These are phyloP conservation scores for Alentia gelatinosa DNA, from an alignment of 2,888 invertebrate genomes.

Conservation along the genomic window DNA sequence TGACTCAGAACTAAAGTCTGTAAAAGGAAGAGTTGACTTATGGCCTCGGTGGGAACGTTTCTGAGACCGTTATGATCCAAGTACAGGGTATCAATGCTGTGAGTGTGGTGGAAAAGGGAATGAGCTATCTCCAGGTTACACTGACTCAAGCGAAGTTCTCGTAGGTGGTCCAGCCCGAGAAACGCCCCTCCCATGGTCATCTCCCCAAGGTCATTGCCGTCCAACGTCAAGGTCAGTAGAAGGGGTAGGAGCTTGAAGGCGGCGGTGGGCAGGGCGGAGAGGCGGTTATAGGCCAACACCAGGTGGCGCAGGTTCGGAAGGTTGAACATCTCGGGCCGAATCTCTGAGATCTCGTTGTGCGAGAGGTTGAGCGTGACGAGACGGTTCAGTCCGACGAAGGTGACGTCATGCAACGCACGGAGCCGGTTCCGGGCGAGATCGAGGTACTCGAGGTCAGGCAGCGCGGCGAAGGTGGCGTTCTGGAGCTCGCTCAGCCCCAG, in stretches of 20 bases:
- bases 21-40: not conserved
- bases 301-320: not conserved
- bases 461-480: not conserved
- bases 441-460: not conserved
- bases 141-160: not conserved
- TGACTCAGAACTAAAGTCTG: slow-evolving; percentile 12
- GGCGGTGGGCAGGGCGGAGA: not conserved
- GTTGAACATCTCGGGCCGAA: not conserved
- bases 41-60: slow-evolving; percentile 4
- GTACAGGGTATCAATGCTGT: not conserved
- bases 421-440: not conserved
- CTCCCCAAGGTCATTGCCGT: slow-evolving; percentile 7
- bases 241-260: slow-evolving; percentile 20
- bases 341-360: not conserved
- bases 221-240: not conserved
- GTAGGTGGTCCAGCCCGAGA: slow-evolving; percentile 30
- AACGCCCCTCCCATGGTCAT: slow-evolving; percentile 2
- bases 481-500: slow-evolving; percentile 5
- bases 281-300: not conserved
- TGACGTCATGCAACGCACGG: not conserved
- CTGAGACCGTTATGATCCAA: not conserved
- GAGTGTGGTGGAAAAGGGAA: slow-evolving; percentile 14
- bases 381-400: not conserved
- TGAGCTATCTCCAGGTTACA: not conserved
- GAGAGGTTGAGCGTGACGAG: not conserved